A percentile compares a stretch with the other conserved stretches of the same genome.
phyloP scores from a whole-genome alignment of 2,113 vertebrate species.

The Microtus oregoni region DNA sequence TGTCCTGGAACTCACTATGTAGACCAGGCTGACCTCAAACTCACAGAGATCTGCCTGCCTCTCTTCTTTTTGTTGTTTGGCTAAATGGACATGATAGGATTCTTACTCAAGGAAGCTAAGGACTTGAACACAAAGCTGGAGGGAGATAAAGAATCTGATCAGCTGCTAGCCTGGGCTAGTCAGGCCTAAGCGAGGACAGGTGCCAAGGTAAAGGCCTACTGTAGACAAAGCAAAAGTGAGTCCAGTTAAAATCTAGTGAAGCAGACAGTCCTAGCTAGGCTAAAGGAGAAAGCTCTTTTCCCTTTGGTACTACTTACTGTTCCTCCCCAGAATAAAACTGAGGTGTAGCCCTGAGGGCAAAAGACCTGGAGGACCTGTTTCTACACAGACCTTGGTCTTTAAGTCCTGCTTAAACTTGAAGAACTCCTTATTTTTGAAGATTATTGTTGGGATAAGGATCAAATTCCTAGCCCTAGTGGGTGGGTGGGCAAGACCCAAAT shows the following conservation, averaged over 20 bases:
- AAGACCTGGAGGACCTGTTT: not conserved
- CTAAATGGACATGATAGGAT: not conserved
- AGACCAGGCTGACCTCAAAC: not conserved
- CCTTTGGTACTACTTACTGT: not conserved
- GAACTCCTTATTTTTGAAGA: not conserved
- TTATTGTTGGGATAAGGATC: not conserved
- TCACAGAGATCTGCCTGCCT: not conserved
- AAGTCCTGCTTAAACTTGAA: constrained; percentile 23
- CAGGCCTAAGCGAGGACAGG: not conserved
- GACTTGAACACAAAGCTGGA: not conserved
- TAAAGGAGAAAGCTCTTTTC: not conserved
- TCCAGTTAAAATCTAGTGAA: not conserved
- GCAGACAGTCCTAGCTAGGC: not conserved
- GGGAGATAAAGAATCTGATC: not conserved
- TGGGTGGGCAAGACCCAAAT: not conserved
- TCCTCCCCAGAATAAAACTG: not conserved
- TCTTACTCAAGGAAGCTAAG: not conserved
- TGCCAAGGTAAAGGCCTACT: not conserved
- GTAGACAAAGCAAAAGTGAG: not conserved
- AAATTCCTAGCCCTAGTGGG: not conserved
- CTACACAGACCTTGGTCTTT: not conserved
- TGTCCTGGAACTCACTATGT: not conserved
- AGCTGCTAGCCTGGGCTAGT: not conserved
- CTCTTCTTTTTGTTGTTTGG: not conserved
- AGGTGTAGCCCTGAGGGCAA: not conserved